phyloP scores from a whole-genome alignment of 2,113 vertebrate genomes.

The Cyrtonyx montezumae region DNA sequence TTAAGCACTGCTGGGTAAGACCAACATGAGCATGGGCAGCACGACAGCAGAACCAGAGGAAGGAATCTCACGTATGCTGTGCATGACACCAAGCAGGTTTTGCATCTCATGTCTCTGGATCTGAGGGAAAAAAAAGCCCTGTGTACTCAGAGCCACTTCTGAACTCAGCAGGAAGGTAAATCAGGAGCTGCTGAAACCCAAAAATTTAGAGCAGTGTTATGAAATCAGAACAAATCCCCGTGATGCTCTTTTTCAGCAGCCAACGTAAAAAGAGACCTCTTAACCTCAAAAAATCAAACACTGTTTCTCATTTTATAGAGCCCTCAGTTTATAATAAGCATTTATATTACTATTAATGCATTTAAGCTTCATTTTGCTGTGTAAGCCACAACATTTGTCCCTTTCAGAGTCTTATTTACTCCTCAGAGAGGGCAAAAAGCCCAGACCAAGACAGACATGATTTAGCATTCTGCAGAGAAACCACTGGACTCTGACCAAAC shows the following conservation, averaged over 20 bases:
- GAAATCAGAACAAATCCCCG: neutral
- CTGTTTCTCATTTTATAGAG: neutral
- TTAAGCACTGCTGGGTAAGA: neutral
- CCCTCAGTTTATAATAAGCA: neutral
- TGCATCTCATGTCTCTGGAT: too few relatives aligned
- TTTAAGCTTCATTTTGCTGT: neutral
- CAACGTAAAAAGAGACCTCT: neutral
- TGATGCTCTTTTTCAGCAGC: neutral
- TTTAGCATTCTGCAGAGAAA: neutral
- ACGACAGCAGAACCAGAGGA: neutral
- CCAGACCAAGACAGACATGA: neutral
- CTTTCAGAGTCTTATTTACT: neutral
- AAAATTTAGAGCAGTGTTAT: neutral
- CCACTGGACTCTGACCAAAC: neutral
- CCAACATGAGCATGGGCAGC: neutral
- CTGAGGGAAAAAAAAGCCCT: neutral
- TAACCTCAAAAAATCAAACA: neutral
- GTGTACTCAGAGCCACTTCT: too few relatives aligned
- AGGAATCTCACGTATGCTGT: neutral
- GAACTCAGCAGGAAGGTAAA: neutral
- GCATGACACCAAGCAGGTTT: neutral
- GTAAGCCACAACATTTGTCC: neutral
- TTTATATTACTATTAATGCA: neutral
- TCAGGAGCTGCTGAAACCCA: neutral
- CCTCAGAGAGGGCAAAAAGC: neutral